These are phyloP conservation scores for Peromyscus nudipes DNA, from an alignment of 2,797 vertebrate species.

Conservation along the genomic window DNA sequence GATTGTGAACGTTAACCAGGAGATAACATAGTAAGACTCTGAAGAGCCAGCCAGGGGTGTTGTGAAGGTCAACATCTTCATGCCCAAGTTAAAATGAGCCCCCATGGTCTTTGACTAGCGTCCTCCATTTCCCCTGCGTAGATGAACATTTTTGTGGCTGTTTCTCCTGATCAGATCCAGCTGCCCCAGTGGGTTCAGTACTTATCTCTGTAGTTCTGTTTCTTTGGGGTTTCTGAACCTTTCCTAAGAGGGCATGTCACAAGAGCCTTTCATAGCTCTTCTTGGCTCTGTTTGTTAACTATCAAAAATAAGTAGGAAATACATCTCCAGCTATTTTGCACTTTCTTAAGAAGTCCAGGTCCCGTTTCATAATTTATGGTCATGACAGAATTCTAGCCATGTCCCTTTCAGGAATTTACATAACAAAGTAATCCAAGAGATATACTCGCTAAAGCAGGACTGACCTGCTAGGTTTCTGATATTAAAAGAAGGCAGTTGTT, in stretches of 20 bases:
- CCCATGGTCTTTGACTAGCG: neutral
- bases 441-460: neutral
- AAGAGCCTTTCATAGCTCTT: neutral
- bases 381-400: neutral
- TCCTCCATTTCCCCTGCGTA: neutral
- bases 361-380: neutral
- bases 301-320: neutral
- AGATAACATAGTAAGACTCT: neutral
- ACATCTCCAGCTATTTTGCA: neutral
- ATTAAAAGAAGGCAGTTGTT: neutral
- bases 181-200: neutral
- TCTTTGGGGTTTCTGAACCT: constrained; percentile 5
- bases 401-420: neutral
- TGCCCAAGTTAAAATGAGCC: neutral
- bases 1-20: constrained; percentile 28
- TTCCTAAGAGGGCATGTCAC: neutral
- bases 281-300: constrained; percentile 27
- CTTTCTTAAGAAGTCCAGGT: neutral
- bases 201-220: neutral
- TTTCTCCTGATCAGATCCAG: neutral
- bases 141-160: neutral
- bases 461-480: neutral
- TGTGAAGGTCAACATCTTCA: neutral
- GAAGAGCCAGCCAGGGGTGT: neutral
- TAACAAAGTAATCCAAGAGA: neutral